These are phyloP conservation scores for Abramis brama DNA, from an alignment of 2,113 vertebrate species.

Conservation along the genomic window DNA sequence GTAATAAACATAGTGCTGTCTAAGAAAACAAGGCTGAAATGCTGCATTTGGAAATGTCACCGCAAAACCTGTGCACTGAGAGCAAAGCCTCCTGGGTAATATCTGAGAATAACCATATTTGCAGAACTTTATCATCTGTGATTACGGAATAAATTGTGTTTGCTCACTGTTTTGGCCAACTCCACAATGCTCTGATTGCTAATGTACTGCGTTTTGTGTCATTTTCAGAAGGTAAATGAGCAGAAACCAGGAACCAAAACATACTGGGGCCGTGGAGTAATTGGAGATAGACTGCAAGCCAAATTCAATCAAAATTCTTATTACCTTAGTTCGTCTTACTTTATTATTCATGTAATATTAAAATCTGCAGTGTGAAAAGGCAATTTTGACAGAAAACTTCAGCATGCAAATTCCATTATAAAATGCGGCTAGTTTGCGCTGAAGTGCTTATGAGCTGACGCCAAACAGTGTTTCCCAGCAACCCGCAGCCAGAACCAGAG, in stretches of 20 bases:
- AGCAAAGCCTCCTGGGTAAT: conserved; percentile 22
- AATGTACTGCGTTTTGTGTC: conserved; percentile 22
- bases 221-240: conserved; percentile 16
- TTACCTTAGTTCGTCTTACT: conserved; percentile 34
- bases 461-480: conserved; percentile 22
- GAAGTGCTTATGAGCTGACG: conserved; percentile 21
- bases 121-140: conserved; percentile 24
- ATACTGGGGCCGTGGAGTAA: conserved; percentile 8
- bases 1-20: background rate
- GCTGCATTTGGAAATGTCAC: conserved; percentile 1
- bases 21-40: background rate
- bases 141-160: conserved; percentile 38
- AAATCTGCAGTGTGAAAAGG: conserved; percentile 35
- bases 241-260: conserved; percentile 34
- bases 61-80: background rate
- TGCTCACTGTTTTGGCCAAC: conserved; percentile 17
- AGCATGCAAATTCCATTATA: conserved; percentile 37
- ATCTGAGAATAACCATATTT: conserved; percentile 25
- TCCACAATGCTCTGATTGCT: conserved; percentile 34
- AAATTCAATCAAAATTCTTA: conserved; percentile 48
- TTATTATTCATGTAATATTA: conserved; percentile 41
- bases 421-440: conserved; percentile 14
- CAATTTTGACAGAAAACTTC: conserved; percentile 42
- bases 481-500: background rate
- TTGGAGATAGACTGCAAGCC: conserved; percentile 25